Percentiles rank a stretch among this genome's conserved stretches.
Conservation (phyloP, 2,797 vertebrate species). For the Sternotherus odoratus region DNA sequence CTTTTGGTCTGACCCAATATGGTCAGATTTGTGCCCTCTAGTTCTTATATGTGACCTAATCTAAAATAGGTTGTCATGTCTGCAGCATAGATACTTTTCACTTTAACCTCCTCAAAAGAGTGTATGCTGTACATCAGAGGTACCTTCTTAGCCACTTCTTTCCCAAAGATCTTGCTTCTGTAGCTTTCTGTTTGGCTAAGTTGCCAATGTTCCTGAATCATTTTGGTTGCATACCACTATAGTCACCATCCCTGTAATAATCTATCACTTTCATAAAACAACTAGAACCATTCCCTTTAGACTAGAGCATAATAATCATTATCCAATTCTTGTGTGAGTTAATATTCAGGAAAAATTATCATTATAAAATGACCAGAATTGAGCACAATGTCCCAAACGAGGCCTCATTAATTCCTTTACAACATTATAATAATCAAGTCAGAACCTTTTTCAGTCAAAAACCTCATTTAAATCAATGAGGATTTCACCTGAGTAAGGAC, state of each 20-base stretch:
- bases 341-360: not conserved
- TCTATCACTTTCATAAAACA: not conserved
- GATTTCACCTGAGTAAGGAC: not conserved
- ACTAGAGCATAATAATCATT: not conserved
- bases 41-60: not conserved
- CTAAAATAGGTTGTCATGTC: not conserved
- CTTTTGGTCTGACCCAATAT: too few species aligned
- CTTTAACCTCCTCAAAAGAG: not conserved
- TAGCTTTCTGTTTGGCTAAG: not conserved
- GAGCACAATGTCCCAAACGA: fast-evolving
- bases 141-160: not conserved
- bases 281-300: not conserved
- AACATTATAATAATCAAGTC: not conserved
- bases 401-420: not conserved
- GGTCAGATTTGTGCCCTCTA: not conserved
- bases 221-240: not conserved
- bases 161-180: not conserved
- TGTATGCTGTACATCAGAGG: not conserved
- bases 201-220: not conserved
- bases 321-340: not conserved
- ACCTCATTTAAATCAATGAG: not conserved
- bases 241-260: not conserved
- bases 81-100: not conserved
- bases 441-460: not conserved
- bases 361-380: not conserved